Conservation (phyloP, 2,888 invertebrate species). For the Sphaerophoria rueppellii region DNA sequence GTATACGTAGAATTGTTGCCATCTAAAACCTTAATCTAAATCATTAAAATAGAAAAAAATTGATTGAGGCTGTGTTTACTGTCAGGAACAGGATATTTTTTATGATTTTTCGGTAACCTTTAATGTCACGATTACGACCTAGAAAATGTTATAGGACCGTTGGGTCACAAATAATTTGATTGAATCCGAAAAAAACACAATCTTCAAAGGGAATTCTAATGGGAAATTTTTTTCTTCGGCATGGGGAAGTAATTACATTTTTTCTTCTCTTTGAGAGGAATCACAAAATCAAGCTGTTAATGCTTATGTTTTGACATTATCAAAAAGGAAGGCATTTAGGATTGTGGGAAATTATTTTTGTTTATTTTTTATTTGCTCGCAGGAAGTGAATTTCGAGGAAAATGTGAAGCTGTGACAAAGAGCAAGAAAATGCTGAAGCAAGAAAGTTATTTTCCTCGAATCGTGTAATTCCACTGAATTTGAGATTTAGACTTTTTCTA, state of each 20-base stretch:
- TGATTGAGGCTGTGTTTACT: not conserved
- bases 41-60: no score
- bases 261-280: not conserved
- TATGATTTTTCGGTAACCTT: not conserved
- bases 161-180: constrained; percentile 28
- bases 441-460: no score
- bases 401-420: no score
- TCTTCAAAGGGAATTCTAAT: constrained; percentile 26
- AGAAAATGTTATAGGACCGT: no score
- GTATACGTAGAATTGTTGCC: no score
- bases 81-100: constrained; percentile 9
- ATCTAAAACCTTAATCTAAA: no score
- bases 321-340: not conserved
- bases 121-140: not conserved
- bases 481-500: no score
- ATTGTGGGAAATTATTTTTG: no score
- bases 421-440: no score
- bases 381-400: no score
- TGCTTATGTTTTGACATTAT: not conserved
- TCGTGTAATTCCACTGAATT: no score
- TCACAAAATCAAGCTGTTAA: constrained; percentile 29
- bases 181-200: not conserved
- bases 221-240: not conserved
- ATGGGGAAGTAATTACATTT: not conserved
- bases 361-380: no score